Base-by-base conservation (phyloP, 2,888 invertebrate species). In the Lasioglossum vierecki region DNA sequence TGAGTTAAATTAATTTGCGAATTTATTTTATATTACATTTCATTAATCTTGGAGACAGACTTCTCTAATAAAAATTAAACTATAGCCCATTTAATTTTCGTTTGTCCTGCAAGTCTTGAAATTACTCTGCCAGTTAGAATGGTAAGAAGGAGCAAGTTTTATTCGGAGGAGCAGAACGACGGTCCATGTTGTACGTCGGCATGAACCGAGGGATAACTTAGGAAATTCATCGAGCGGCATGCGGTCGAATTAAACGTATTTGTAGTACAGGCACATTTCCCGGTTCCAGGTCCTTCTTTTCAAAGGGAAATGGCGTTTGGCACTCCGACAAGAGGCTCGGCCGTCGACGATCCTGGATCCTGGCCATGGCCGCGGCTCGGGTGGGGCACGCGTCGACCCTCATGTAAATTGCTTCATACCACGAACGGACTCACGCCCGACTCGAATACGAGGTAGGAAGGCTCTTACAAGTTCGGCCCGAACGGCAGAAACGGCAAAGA, bases 401-500 rank as follows among this genome's bases (percentile, higher is more conserved):
- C 91, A 88, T 92, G 92, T 92, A 92, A 91, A 93, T 93, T 92
- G 92, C 91, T 91, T 92, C 90, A 89, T 89, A 91, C 89, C 85
- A 78, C 87, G 84, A 84, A 86, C 53, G 79, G 85, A 87, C 86
- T 88, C 80, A 84, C 83, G 86, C 87, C 66, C 83, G 75, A 39
- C 63, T 63, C 80, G 89, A 91, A 86, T 91, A 84, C 80, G 88
- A 75, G 87, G 78, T 41, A 76, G 78, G 66, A 85, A 78, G 81
- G 76, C 90, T 89, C 90, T 90, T 91, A 88, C 76, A 93, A 91
- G 82, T 91, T 88, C 84, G 87, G 83, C 70, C 85, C 91, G 91
- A 86, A 76, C 86, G 84, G 84, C 57, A 73, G 82, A 88, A 90
- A 87, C 85, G 87, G 57, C 74, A 72, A 79, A 89, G 89, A 87